Conservation (phyloP, 1,140 invertebrate species). For the Drosophila teissieri region DNA sequence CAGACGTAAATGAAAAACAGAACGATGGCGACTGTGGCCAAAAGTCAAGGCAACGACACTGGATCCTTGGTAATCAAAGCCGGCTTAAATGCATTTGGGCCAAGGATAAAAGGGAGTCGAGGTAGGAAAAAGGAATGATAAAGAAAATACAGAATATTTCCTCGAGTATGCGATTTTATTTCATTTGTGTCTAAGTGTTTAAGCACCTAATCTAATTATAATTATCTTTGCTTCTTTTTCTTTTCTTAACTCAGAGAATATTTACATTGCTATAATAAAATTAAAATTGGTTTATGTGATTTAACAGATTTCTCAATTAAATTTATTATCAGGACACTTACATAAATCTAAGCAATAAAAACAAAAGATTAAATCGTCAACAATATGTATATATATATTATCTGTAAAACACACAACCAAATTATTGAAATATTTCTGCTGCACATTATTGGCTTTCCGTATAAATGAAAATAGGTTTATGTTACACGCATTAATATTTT, state of each 20-base stretch:
- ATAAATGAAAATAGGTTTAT: constrained; percentile 33
- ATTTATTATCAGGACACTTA: no score
- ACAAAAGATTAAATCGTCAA: not conserved
- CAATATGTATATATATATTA: constrained; percentile 18
- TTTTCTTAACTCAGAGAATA: not conserved
- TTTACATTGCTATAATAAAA: not conserved
- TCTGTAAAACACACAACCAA: constrained; percentile 8
- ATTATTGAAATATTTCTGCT: constrained; percentile 7
- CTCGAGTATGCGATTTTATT: not conserved
- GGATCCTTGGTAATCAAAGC: constrained; percentile 59
- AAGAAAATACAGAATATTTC: not conserved
- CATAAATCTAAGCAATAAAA: not conserved
- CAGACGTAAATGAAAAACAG: constrained; percentile 76
- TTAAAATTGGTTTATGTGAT: not conserved
- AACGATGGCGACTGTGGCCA: constrained; percentile 59
- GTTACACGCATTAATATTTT: constrained; percentile 34
- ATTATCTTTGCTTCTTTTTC: not conserved
- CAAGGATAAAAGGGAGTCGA: constrained; percentile 10
- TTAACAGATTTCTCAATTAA: no score
- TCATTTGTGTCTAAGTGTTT: not conserved
- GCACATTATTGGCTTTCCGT: constrained; percentile 11
- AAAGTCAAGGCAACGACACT: constrained; percentile 50
- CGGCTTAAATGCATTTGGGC: constrained; percentile 30
- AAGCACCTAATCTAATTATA: not conserved
- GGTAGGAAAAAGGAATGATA: not conserved